Evolutionary conservation across 2,797 vertebrate genomes (phyloP).

Genomic region (Leptodactylus fallax): DNA sequence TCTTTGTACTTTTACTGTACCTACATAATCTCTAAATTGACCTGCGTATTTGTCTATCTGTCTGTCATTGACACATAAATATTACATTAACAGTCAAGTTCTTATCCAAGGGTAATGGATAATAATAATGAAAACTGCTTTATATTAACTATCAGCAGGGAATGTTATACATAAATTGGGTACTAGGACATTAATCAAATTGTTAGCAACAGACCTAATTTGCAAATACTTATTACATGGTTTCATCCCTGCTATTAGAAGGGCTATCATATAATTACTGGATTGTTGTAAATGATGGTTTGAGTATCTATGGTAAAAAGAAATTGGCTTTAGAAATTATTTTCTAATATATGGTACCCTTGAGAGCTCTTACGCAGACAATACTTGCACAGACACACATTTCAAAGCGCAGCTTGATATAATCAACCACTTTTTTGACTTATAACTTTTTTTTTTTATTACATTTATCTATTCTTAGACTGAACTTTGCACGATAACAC

Average conservation of each 20-base stretch:
- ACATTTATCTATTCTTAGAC: constrained; percentile 13
- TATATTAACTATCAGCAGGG: constrained; percentile 54
- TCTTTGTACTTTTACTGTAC: not conserved
- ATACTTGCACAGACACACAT: constrained; percentile 52
- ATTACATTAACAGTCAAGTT: constrained; percentile 8
- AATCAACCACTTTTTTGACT: constrained; percentile 29
- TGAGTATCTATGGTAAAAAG: constrained; percentile 50
- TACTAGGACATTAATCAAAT: constrained; percentile 51
- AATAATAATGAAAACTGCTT: constrained; percentile 48
- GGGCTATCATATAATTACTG: constrained; percentile 55
- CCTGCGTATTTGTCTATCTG: not conserved
- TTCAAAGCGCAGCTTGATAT: constrained; percentile 41
- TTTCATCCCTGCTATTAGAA: constrained; percentile 57
- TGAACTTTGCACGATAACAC: not conserved
- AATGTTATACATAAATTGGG: constrained; percentile 46
- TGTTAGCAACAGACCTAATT: constrained; percentile 57
- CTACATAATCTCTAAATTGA: not conserved
- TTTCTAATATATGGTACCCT: constrained; percentile 57
- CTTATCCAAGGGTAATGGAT: constrained; percentile 32
- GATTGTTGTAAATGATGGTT: constrained; percentile 50
- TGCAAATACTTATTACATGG: constrained; percentile 61
- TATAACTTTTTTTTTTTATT: constrained; percentile 43
- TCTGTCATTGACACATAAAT: constrained; percentile 25
- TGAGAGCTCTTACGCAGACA: constrained; percentile 45
- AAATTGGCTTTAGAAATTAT: constrained; percentile 60